These are phyloP conservation scores for Gallinago jamesoni DNA, from an alignment of 2,113 vertebrate species.

Conservation along the genomic window DNA sequence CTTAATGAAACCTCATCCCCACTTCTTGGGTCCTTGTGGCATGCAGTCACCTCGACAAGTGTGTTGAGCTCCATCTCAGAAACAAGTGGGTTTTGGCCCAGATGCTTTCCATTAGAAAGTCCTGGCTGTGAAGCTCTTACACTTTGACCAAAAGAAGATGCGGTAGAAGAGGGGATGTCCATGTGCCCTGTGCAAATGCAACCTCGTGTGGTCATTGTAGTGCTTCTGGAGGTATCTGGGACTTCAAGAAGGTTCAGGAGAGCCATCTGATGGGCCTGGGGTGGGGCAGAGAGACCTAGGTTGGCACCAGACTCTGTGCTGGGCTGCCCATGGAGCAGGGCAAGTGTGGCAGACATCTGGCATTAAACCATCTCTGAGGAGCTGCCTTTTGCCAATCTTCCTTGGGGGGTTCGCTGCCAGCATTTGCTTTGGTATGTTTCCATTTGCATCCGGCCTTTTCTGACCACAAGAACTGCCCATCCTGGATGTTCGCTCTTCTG, in stretches of 20 bases:
- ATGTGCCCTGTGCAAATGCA: background rate
- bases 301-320: background rate
- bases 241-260: background rate
- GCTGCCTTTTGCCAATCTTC: background rate
- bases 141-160: background rate
- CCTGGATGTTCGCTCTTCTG: background rate
- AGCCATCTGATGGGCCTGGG: background rate
- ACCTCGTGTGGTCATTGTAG: background rate
- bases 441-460: fast-evolving
- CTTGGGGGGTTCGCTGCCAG: background rate
- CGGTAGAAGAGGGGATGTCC: fast-evolving
- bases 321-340: background rate
- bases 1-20: background rate
- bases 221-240: background rate
- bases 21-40: background rate
- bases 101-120: background rate
- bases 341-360: background rate
- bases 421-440: background rate
- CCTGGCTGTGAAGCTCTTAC: background rate
- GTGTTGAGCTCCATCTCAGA: background rate
- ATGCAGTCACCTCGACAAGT: background rate
- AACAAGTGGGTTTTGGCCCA: background rate
- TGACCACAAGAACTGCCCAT: fast-evolving
- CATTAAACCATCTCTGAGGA: fast-evolving
- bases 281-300: background rate